Conservation (phyloP, 2,113 vertebrate genomes). For the Turnix velox region DNA sequence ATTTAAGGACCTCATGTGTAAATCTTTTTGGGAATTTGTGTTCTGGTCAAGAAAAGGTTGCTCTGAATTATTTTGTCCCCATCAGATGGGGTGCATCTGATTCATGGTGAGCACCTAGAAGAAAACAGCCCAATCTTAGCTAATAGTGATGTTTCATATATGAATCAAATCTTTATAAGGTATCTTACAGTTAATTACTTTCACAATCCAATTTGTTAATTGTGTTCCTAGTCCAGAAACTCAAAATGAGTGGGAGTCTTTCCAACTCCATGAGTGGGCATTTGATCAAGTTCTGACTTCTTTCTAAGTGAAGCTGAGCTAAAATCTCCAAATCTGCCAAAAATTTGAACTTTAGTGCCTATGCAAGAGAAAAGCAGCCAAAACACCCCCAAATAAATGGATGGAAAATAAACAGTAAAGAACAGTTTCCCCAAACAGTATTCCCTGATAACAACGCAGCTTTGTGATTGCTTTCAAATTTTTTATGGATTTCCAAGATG, state of each 20-base stretch:
- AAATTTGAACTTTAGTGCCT: background rate
- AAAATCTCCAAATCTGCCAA: background rate
- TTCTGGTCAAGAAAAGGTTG: background rate
- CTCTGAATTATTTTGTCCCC: background rate
- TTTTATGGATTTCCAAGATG: background rate
- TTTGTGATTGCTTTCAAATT: background rate
- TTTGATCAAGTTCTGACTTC: background rate
- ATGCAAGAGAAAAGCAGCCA: background rate
- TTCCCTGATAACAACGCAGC: background rate
- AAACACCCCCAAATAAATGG: background rate
- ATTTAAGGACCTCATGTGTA: background rate
- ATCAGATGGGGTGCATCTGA: rapidly evolving
- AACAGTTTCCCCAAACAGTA: background rate
- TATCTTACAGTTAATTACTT: background rate
- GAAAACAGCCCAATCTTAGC: background rate
- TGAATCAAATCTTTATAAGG: background rate
- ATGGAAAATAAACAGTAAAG: conserved; percentile 1
- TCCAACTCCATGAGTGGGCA: background rate
- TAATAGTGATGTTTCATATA: background rate
- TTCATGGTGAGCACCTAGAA: background rate
- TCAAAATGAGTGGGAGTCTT: background rate
- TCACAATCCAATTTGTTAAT: background rate
- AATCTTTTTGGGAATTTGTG: background rate
- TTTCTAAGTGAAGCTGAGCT: background rate
- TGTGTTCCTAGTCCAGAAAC: background rate